phyloP scores from a whole-genome alignment of 2,113 vertebrate genomes.

The Entomyzon cyanotis region DNA sequence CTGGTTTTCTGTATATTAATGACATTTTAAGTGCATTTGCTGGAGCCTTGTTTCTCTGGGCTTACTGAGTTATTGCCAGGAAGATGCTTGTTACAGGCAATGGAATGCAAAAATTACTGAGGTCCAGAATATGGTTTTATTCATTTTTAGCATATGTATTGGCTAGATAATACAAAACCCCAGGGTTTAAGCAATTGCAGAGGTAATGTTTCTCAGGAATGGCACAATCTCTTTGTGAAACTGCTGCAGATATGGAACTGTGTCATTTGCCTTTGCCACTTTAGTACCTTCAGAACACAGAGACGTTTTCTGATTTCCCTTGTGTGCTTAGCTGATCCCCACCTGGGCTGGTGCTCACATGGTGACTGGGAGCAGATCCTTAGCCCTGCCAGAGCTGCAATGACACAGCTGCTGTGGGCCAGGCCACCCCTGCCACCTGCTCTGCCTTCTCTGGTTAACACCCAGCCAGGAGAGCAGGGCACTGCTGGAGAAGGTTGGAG shows the following conservation, averaged over 20 bases:
- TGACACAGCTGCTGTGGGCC: accelerated
- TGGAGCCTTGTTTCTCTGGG: not conserved
- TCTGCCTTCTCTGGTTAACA: not conserved
- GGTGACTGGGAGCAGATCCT: not conserved
- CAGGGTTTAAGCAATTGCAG: not conserved
- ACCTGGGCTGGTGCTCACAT: not conserved
- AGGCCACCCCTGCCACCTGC: not conserved
- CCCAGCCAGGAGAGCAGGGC: not conserved
- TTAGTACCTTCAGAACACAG: not conserved
- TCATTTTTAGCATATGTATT: not conserved
- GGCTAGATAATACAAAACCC: conserved; percentile 16
- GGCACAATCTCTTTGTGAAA: not conserved
- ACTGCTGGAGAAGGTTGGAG: not conserved
- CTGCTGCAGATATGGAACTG: not conserved
- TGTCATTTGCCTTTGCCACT: not conserved
- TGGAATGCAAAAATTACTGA: not conserved
- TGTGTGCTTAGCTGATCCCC: not conserved
- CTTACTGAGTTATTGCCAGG: not conserved
- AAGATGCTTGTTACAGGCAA: not conserved
- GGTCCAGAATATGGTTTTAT: not conserved
- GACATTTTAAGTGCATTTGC: not conserved
- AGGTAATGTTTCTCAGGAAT: not conserved
- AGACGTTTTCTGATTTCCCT: not conserved
- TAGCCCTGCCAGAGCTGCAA: not conserved
- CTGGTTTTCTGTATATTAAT: not conserved